Evolutionary conservation across 2,888 invertebrate species (phyloP).

Genomic region (Gandaritis pyraliata): DNA sequence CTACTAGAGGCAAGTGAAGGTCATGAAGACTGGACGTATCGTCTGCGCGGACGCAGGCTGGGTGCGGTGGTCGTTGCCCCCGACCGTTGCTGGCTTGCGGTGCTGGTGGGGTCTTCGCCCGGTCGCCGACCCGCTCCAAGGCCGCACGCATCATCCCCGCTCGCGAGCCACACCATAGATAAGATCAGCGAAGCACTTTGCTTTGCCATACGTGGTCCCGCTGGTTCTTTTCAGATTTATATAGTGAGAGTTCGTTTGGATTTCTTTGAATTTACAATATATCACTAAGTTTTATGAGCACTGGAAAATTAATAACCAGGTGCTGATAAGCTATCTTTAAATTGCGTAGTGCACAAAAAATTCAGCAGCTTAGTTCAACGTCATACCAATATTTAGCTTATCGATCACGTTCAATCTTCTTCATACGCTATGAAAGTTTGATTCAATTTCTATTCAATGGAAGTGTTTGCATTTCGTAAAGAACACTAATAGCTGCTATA

Average conservation of each 20-base stretch:
- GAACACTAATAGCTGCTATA: conserved; percentile 48
- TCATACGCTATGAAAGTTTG: conserved; percentile 21
- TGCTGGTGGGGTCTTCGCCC: conserved; percentile 82
- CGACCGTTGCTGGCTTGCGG: conserved; percentile 81
- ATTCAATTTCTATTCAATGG: conserved; percentile 21
- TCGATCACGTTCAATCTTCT: conserved; percentile 15
- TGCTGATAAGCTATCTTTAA: background rate
- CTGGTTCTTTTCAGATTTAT: conserved; percentile 8
- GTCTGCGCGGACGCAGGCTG: conserved; percentile 65
- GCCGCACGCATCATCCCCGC: conserved; percentile 82
- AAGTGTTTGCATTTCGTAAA: conserved; percentile 17
- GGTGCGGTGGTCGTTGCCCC: conserved; percentile 80
- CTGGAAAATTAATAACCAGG: background rate
- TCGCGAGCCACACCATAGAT: conserved; percentile 64
- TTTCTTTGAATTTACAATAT: background rate
- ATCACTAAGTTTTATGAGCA: background rate
- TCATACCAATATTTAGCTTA: conserved; percentile 4
- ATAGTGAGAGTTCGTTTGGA: background rate
- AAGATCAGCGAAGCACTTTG: conserved; percentile 59
- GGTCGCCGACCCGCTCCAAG: conserved; percentile 82
- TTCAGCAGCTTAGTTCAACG: background rate
- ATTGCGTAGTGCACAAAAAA: background rate
- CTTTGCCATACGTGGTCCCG: conserved; percentile 46
- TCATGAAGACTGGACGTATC: conserved; percentile 65
- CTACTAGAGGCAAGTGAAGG: conserved; percentile 53